Conservation (phyloP, 1,140 invertebrate species). For the Sycobia sp. region DNA sequence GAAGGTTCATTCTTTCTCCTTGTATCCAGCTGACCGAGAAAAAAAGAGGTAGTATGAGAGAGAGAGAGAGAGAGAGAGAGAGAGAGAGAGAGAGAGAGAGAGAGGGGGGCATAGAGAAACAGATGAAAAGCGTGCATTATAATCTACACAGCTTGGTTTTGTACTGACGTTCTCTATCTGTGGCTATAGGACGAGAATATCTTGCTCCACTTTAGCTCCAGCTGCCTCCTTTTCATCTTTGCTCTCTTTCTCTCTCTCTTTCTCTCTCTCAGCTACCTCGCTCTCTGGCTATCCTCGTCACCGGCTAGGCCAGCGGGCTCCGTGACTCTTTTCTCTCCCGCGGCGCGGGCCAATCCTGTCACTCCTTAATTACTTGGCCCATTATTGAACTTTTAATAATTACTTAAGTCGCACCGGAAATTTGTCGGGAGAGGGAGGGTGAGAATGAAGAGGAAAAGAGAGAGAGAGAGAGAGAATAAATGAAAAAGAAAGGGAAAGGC, state of each 20-base stretch:
- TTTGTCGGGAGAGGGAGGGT: neutral
- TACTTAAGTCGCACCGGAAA: neutral
- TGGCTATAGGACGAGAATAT: conserved; percentile 27
- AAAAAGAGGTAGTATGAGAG: no score
- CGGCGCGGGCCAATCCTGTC: neutral
- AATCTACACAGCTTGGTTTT: no score
- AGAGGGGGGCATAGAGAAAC: no score
- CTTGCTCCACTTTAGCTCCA: conserved; percentile 15
- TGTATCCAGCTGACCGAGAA: no score
- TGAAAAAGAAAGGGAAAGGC: neutral
- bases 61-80: neutral
- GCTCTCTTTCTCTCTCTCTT: neutral
- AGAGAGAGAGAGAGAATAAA: neutral
- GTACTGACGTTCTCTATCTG: no score
- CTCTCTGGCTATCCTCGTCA: no score
- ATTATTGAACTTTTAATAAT: conserved; percentile 13
- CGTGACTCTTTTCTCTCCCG: neutral
- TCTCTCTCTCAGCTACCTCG: no score
- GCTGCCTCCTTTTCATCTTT: conserved; percentile 19
- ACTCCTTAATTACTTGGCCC: conserved; percentile 6
- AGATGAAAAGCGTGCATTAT: no score
- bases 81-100: neutral
- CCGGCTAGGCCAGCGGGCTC: no score
- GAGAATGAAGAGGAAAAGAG: neutral
- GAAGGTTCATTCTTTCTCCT: no score